Evolutionary conservation across 2,113 vertebrate species (phyloP), one percentile per base, ranked within the genome.

Genomic region (Xyrauchen texanus): DNA sequence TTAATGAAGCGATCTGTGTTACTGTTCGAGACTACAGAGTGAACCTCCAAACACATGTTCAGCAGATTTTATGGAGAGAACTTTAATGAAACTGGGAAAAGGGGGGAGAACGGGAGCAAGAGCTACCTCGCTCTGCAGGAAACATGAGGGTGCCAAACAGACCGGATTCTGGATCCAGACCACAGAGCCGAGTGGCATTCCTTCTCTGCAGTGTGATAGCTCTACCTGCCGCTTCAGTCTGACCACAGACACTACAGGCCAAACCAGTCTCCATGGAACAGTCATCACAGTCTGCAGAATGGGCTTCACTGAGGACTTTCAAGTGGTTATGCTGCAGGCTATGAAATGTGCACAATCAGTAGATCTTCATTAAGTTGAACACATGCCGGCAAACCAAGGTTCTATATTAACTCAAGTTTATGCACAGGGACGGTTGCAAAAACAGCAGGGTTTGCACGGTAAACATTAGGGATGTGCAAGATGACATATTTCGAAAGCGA

Each of bases 1-100:
- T 86, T 82, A 87, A 85, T 83, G 69, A 87, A 70, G 74, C 55
- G 68, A 42, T 65, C 52, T 67, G 68, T 80, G 68, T 75, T 80
- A 57, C 62, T 70, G 60, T 66, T 55, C 11, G 15, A 42, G 45
- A 57, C 77, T 76, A 78, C 70, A 68, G 70, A 49, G 42, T 69
- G n/a, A 73, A 77, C 72, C 72, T 82, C 52, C 15, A 64, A 81
- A 81, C 82, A 79, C 73, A 64, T 83, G 85, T 84, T 79, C 76
- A 85, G 68, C 81, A 84, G 83, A 86, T 82, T 84, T 79, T 44
- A 58, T 58, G 64, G 60, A 73, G 15, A 70, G 62, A 79, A 15
- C 2, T 9, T 74, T 74, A 81, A 80, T 71, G 68, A 64, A 52
- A 66, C n/a, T 62, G 53, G 66, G 7, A 73, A 61, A 52, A 73